Base-by-base conservation (phyloP, 2,797 vertebrate genomes). In the Rhodeus uyekii region DNA sequence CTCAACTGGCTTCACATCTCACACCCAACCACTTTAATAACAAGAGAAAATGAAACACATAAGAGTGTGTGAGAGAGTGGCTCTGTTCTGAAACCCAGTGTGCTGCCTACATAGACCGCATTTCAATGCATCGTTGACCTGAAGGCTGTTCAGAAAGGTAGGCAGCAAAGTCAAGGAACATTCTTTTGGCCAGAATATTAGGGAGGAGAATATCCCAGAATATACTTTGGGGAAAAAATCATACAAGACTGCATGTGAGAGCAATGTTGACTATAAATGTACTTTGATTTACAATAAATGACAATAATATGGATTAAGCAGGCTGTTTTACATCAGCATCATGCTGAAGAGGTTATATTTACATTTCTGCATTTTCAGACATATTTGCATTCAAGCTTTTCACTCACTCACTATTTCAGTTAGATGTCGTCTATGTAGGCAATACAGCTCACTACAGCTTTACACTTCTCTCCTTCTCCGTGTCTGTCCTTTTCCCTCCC, bases 21-120 rank as follows among this genome's bases (percentile, higher is more conserved):
- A 71, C 67, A 80, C 78, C 67, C 24, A 69, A 61, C 8, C 78
- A 18, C 67, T 80, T 72, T 71, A 71, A 71, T 71, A 80, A 69
- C 67, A 61, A 13, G 7, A 46, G 78, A 72, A 71, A 80, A 80
- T 80, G 67, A 71, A 80, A 80, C 78, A 72, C 78, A 36, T 71
- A 10, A 71, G 38, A 42, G 38, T 42, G 67, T 5, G 68, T 72
- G 44, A 48, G 53, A 46, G 67, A 71, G 39, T 24, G 0, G 18
- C 46, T 34, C 32, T 29, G 29, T 24, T 78, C 24, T 53, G 19
- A 58, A 32, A 44, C 24, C 16, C 7, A 67, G 76, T 29, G 34
- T 18, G 36, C 36, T 58, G 24, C 18, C 64, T 58, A 32, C 24
- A 50, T 53, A 67, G 44, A 55, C 6, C 5, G 34, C n/a, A 67